Evolutionary conservation across 2,113 vertebrate species (phyloP), one percentile per base, ranked within the genome.

Genomic region (Archocentrus centrarchus): DNA sequence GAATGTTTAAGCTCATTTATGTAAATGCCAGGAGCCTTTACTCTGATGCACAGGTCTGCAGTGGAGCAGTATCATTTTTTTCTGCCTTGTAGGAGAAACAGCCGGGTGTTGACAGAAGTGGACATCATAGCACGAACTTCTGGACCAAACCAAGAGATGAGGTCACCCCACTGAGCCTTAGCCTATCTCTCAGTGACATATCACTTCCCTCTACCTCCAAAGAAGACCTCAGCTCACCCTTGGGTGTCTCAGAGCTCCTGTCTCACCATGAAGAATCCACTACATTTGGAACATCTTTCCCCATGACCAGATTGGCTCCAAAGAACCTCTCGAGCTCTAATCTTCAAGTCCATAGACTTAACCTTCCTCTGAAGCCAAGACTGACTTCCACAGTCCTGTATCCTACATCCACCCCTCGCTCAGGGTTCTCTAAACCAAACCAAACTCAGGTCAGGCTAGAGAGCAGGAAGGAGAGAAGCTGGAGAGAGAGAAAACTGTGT

Each of bases 321-420:
- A 83, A 32, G 6, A 94, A 90, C 47, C 20, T 94, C 35, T 95
- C 94, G 0, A 58, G 88, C 11, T 89, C 91, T 1, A 78, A 93
- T 8, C 79, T 82, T 0, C 88, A 94, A 60, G 91, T 89, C 1
- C 86, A 90, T 47, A 87, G 85, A 37, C 93, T 89, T 3, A 86
- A 82, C 64, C 44, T 55, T 55, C 92, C 93, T 55, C 11, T 81
- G 9, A 93, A 82, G 59, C 93, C 89, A 0, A 92, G 20, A 2
- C 87, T 91, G 79, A 90, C 87, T 41, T 95, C 95, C 50, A 91
- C 93, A 14, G 93, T 90, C 14, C 81, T 87, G 11, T 14, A 88
- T 58, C 86, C 93, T 3, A 86, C 83, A 2, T 89, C 86, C 78
- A 89, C 5, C 9, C 86, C 82, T 44, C 68, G 61, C 18, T 91